Evolutionary conservation across 2,113 vertebrate species (phyloP), one percentile per base, ranked within the genome.

Genomic region (Peromyscus polionotus): DNA sequence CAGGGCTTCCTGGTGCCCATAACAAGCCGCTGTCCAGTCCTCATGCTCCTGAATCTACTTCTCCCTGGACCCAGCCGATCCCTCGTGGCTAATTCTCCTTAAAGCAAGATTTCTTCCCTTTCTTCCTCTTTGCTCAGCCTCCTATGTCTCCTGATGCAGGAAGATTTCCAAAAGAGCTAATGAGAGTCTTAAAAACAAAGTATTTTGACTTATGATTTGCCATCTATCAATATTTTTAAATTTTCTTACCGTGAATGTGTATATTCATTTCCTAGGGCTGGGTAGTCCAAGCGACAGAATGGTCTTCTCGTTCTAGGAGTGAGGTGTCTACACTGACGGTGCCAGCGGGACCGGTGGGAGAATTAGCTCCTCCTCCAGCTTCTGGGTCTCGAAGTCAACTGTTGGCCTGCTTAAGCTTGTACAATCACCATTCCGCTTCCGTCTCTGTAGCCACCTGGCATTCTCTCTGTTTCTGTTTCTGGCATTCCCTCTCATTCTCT

Each of bases 121-220:
- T 39, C 42, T 80, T 70, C 22, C 65, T 94, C 72, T 94, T 57
- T 81, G 10, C 48, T n/a, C 28, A 48, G 17, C 9, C 2, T 16
- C 24, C 80, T 84, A 4, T 67, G 48, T n/a, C 42, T 80, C 45
- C 20, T 80, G 45, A 84, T 65, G 36, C 76, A 86, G 33, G 88
- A 39, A 94, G n/a, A 65, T 70, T 86, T 95, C 85, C 59, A 91
- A 93, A 6, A 83, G 54, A 96, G 11, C 45, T 48, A 28, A 26
- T 42, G 5, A 92, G 73, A 97, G 73, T 59, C 54, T 14, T 3
- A 48, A 36, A 26, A 26, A 48, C 76, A 70, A 91, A 24, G 22
- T 31, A 6, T 31, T 91, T 80, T 70, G 22, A 84, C n/a, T 73
- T 88, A 63, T 57, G 48, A 61, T 70, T 93, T 70, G 7, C 9